Evolutionary conservation across 1,140 invertebrate genomes (phyloP), one percentile per base, ranked within the genome.

Genomic region (Philopotamus ludificatus): DNA sequence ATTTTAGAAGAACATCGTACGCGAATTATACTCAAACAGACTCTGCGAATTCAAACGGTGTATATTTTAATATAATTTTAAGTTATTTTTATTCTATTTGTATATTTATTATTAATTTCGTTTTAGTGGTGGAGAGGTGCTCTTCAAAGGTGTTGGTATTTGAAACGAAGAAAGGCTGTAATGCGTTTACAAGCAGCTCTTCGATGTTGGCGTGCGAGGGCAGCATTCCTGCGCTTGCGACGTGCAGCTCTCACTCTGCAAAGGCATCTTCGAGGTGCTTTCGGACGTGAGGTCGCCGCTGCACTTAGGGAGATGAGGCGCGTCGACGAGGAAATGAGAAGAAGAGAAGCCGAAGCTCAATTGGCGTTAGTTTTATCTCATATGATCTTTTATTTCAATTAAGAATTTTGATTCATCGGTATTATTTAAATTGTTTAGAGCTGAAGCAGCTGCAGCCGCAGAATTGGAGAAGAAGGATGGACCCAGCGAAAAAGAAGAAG

Each of bases 311-410:
- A 96, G 82, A 94, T 95, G 90, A 84, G 89, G 70, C 81, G 89
- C n/a, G 90, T 96, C 22, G 94, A 97, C 76, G 92, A 95, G 73
- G 93, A 96, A 80, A 91, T 94, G 84, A 83, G 87, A 62, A 85
- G 90, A 71, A 81, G 91, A 57, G 90, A 93, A 72, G 85, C 87
- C 9, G 68, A 70, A 68, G 68, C 68, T 0, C 34, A 63, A 34
- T 10, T 55, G 10, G 68, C 64, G 68, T 70, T 49, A 34, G 67
- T 49, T 55, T 28, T 21, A 9, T n/a, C 18, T 8, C 7, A 23
- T 53, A 53, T 16, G n/a, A 34, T 34, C 28, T 34, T 34, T 34
- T 47, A 45, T 45, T 15, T 21, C n/a, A 21, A 49, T 34, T 12
- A 34, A 34, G 4, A n/a, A n/a, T 15, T 23, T 12, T 49, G 18